These are phyloP conservation scores for Thereva nobilitata DNA, from an alignment of 2,888 invertebrate genomes.

Conservation along the genomic window DNA sequence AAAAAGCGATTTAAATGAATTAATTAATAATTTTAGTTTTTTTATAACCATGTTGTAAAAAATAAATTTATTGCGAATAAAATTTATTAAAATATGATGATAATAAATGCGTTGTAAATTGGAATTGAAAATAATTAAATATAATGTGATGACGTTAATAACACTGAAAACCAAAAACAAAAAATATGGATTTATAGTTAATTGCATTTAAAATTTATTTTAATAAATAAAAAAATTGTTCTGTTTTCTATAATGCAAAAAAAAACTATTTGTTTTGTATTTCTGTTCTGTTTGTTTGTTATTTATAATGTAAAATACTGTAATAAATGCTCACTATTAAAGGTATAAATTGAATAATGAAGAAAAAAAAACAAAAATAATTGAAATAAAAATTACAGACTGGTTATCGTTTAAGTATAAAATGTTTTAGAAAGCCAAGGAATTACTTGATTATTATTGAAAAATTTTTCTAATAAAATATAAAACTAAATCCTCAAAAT, in stretches of 20 bases:
- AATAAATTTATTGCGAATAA: background rate
- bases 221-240: too few relatives aligned
- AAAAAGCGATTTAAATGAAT: too few relatives aligned
- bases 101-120: constrained; percentile 17
- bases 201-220: constrained; percentile 9
- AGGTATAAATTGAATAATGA: background rate
- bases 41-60: too few relatives aligned
- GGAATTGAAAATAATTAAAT: constrained; percentile 20
- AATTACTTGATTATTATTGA: too few relatives aligned
- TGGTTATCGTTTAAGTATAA: constrained; percentile 23
- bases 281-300: too few relatives aligned
- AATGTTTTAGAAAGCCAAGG: constrained; percentile 1
- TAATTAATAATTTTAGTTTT: too few relatives aligned
- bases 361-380: too few relatives aligned
- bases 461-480: too few relatives aligned
- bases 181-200: constrained; percentile 9
- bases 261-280: too few relatives aligned
- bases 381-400: constrained; percentile 16
- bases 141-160: constrained; percentile 3
- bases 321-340: constrained; percentile 21
- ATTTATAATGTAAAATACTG: constrained; percentile 3
- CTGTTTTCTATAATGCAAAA: too few relatives aligned
- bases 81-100: background rate
- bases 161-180: constrained; percentile 5
- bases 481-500: too few relatives aligned